Evolutionary conservation across 2,113 vertebrate genomes (phyloP), one percentile per base, ranked within the genome.

Genomic region (Trinectes maculatus): DNA sequence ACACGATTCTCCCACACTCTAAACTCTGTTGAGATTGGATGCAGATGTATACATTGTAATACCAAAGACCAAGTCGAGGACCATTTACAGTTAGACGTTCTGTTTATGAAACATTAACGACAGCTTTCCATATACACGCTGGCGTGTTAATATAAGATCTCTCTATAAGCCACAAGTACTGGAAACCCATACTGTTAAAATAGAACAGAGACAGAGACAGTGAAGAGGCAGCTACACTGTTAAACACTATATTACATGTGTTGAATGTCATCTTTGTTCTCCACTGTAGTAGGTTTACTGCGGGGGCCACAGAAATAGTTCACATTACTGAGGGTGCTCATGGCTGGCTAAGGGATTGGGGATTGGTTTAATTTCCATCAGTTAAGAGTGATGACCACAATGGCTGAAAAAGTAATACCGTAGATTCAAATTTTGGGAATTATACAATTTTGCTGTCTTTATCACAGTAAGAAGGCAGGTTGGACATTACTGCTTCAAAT

Each of bases 181-280:
- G 46, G 7, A 55, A 43, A 55, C 33, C 31, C 71, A 39, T 47
- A 21, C 9, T 48, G 34, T 18, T 16, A 43, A 46, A 52, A 39
- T 39, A 21, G 16, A 48, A 44, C 8, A 18, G 24, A 8, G 57
- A 64, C 7, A 8, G 48, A 61, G 49, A 40, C 29, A 26, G 0
- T 48, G 49, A 60, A 70, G 40, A 68, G 11, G 22, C 24, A 42
- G 70, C 52, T 57, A 65, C 25, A 60, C 72, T 82, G 59, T 44
- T 48, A 37, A 37, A 49, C 51, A 65, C 76, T 71, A 24, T 24
- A 28, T 43, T 51, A 64, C 69, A 8, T 31, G 52, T 40, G 52
- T 40, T 91, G 82, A 90, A 89, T 85, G 80, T 68, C 68, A 66
- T 69, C 83, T 85, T 90, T 90, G 89, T 91, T 82, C 65, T 74